Conservation (phyloP, 2,888 invertebrate species). For the Himalopsyche anomala region DNA sequence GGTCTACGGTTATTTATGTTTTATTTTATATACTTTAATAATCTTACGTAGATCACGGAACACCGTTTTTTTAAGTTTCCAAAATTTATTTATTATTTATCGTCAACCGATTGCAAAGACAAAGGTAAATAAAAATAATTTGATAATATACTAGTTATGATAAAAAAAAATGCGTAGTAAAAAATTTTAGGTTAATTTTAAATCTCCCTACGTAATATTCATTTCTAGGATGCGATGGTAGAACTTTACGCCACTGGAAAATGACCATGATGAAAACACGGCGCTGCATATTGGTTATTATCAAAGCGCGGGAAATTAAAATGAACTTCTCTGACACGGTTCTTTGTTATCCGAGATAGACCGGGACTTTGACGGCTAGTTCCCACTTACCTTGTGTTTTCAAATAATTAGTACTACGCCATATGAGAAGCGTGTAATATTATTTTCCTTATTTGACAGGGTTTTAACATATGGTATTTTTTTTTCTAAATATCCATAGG, state of each 20-base stretch:
- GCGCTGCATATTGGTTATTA: conserved; percentile 63
- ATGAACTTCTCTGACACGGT: conserved; percentile 62
- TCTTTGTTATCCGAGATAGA: conserved; percentile 57
- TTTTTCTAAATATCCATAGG: neutral
- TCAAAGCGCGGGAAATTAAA: conserved; percentile 64
- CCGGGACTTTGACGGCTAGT: neutral
- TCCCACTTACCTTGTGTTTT: neutral
- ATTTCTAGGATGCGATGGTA: conserved; percentile 18
- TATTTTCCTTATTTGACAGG: neutral
- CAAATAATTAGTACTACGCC: neutral
- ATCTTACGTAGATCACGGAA: too few relatives aligned
- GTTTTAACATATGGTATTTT: neutral
- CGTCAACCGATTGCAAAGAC: too few relatives aligned
- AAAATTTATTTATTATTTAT: too few relatives aligned
- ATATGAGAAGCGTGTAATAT: neutral
- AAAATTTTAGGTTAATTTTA: conserved; percentile 5
- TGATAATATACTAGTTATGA: too few relatives aligned
- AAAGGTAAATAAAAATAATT: too few relatives aligned
- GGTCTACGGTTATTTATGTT: too few relatives aligned
- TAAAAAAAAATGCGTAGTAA: too few relatives aligned
- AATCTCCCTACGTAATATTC: neutral
- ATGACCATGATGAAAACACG: conserved; percentile 53
- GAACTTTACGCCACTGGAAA: conserved; percentile 42
- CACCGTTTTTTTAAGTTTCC: too few relatives aligned
- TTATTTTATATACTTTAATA: too few relatives aligned